Conservation (phyloP, 1,140 invertebrate genomes). For the Whitmania pigra region DNA sequence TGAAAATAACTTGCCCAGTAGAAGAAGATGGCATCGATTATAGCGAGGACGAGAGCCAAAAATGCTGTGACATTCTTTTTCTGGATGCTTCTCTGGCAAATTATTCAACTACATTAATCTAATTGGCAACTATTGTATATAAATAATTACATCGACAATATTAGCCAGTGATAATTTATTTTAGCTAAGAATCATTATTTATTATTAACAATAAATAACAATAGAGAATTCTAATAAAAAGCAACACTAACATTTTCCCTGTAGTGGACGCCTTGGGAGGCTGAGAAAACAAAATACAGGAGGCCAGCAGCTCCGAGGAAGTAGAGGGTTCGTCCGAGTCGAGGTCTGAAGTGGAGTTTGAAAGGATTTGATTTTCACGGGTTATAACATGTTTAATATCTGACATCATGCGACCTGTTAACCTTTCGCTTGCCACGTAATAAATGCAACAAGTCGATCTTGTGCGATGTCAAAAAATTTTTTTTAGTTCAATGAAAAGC, state of each 20-base stretch:
- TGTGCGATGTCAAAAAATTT: too few species aligned
- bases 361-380: conserved; percentile 4
- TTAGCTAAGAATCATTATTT: too few species aligned
- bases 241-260: too few species aligned
- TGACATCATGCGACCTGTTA: not conserved
- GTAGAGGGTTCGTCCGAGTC: conserved; percentile 70
- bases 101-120: not conserved
- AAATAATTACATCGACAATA: too few species aligned
- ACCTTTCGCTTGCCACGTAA: not conserved
- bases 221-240: too few species aligned
- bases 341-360: conserved; percentile 50
- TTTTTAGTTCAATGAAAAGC: conserved; percentile 30
- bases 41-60: conserved; percentile 51
- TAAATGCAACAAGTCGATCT: not conserved
- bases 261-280: too few species aligned
- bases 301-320: conserved; percentile 66
- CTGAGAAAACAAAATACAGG: conserved; percentile 60
- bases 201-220: too few species aligned
- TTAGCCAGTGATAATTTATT: too few species aligned
- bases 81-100: not conserved
- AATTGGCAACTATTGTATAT: too few species aligned
- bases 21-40: conserved; percentile 53
- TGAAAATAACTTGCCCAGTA: conserved; percentile 52
- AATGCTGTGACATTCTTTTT: not conserved
- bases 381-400: not conserved